Evolutionary conservation across 2,797 vertebrate species (phyloP).

Genomic region (Propithecus perrieri): DNA sequence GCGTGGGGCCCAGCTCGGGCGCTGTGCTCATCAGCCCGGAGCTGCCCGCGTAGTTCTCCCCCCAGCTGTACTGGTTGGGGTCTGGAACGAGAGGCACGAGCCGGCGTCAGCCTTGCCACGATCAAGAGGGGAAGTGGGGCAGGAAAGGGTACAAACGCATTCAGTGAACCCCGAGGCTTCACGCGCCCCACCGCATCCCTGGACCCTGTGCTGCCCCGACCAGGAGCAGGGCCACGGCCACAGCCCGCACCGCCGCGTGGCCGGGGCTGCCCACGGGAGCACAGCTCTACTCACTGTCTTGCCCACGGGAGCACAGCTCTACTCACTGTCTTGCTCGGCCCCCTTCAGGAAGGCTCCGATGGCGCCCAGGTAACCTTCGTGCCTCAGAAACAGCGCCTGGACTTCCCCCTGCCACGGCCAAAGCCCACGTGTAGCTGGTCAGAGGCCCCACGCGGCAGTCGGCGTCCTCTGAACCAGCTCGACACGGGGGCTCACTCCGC

Average conservation of each 20-base stretch:
- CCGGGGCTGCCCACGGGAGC: constrained; percentile 71
- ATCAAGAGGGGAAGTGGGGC: neutral
- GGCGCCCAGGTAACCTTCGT: constrained; percentile 98
- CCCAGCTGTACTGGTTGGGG: constrained; percentile 99
- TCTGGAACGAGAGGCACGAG: constrained; percentile 83
- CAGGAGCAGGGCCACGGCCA: too few relatives aligned
- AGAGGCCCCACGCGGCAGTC: neutral
- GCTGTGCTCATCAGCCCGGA: constrained; percentile 97
- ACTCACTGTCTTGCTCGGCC: constrained; percentile 99
- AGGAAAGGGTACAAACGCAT: neutral
- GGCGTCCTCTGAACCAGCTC: neutral
- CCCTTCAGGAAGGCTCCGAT: constrained; percentile 99
- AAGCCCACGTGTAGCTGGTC: constrained; percentile 73
- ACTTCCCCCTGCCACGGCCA: constrained; percentile 93
- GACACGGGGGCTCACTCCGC: neutral
- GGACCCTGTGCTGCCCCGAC: neutral
- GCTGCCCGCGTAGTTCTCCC: constrained; percentile 98
- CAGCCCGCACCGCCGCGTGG: neutral
- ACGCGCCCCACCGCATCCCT: fast-evolving
- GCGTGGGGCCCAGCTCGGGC: constrained; percentile 93
- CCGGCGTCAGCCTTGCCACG: neutral
- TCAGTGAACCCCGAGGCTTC: neutral
- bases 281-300: neutral
- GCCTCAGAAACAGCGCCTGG: constrained; percentile 97
- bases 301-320: constrained; percentile 69